Base-by-base conservation (phyloP, 1,140 invertebrate genomes). In the Muscidifurax raptorellus region DNA sequence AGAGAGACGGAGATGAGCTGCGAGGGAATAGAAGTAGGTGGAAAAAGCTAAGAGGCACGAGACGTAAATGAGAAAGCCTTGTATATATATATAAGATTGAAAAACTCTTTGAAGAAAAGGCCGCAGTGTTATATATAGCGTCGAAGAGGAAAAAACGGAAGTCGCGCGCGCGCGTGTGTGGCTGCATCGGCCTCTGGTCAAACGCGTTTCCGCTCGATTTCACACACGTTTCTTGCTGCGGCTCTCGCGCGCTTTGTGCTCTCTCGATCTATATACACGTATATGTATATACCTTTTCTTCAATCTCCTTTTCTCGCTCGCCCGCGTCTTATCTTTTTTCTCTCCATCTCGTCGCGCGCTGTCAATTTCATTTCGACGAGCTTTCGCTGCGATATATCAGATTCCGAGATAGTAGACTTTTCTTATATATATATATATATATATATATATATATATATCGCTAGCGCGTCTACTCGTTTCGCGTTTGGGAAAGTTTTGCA, bases 201-300 rank as follows among this genome's bases (percentile, higher is more conserved):
- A 75, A 75, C 74, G 28, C 36, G 44, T 79, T 84, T 84, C 67
- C 67, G 76, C 67, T 74, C 76, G 76, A 84, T 79, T 74, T 84
- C 67, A 44, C 67, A 44, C 82, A 47, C 15, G 32, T 69, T 77
- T 47, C 64, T 83, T 77, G 71, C 28, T 27, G 9, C 71, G 40
- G n/a, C n/a, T n/a, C n/a, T n/a, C n/a, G 18, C 28, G 30, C 52
- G 40, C 74, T 77, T 77, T 76, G 27, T 47, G 18, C 32, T 59
- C 15, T 28, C 2, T 67, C 10, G 10, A 67, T 28, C 10, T 67
- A n/a, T 27, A 67, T 67, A 67, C 7, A 25, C 18, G 18, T 28
- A 67, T 66, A 66, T 66, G 15, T 25, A 66, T 69, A 27, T 30
- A 30, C 27, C 40, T 2, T 52, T 30, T 32, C 10, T 47, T 30